phyloP scores from a whole-genome alignment of 2,888 invertebrate species.

The Tipula confusa region DNA sequence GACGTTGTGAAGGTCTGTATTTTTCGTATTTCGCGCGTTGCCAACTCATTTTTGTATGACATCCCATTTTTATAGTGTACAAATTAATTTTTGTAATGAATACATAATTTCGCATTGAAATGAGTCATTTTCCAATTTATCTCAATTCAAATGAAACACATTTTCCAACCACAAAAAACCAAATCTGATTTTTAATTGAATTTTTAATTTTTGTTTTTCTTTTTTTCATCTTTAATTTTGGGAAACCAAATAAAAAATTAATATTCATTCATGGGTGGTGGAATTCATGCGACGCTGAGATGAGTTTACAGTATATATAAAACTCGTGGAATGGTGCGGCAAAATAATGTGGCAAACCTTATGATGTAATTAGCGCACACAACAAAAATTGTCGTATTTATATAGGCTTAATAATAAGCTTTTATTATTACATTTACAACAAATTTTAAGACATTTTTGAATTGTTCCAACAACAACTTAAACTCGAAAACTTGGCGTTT shows the following conservation, averaged over 20 bases:
- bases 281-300: background rate
- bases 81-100: background rate
- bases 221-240: background rate
- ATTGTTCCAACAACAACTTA: background rate
- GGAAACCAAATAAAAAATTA: background rate
- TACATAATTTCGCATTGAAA: background rate
- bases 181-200: background rate
- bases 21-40: too few relatives aligned
- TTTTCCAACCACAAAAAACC: background rate
- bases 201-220: background rate
- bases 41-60: background rate
- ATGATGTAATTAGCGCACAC: background rate
- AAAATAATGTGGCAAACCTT: background rate
- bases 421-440: background rate
- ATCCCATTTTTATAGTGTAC: background rate
- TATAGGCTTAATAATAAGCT: background rate
- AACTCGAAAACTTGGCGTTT: background rate
- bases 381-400: background rate
- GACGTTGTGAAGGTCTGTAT: too few relatives aligned
- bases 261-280: background rate
- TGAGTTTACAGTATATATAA: too few relatives aligned
- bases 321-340: background rate
- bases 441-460: background rate
- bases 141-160: background rate
- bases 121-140: background rate